These are phyloP conservation scores for Platypus cylindrus DNA, from an alignment of 2,888 invertebrate species.

Conservation along the genomic window DNA sequence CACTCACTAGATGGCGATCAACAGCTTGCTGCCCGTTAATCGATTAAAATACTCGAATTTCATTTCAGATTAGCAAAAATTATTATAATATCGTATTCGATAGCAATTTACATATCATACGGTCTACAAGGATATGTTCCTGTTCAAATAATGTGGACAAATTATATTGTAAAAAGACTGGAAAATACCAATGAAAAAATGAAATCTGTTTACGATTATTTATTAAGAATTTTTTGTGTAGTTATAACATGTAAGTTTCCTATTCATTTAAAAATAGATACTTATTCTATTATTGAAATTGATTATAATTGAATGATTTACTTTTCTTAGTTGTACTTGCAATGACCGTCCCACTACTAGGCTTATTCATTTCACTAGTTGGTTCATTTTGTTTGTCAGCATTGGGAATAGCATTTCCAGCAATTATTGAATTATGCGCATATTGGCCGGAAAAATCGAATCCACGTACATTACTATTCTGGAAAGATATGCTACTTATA, in stretches of 20 bases:
- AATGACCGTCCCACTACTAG: slow-evolving; percentile 54
- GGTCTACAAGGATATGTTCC: slow-evolving; percentile 85
- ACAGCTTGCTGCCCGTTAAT: too few relatives aligned
- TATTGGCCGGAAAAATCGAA: slow-evolving; percentile 51
- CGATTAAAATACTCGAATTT: too few relatives aligned
- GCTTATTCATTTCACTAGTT: slow-evolving; percentile 62
- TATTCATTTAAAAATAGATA: not conserved
- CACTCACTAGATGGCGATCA: too few relatives aligned
- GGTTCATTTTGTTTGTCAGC: slow-evolving; percentile 63
- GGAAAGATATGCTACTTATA: slow-evolving; percentile 40
- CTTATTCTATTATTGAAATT: not conserved
- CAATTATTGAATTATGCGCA: slow-evolving; percentile 60
- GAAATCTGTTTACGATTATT: slow-evolving; percentile 29
- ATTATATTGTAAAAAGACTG: slow-evolving; percentile 31
- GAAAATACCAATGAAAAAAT: slow-evolving; percentile 24
- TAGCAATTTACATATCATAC: slow-evolving; percentile 69
- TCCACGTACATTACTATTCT: slow-evolving; percentile 32
- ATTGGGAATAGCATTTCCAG: slow-evolving; percentile 62
- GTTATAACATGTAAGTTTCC: slow-evolving; percentile 34
- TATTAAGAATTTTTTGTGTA: slow-evolving; percentile 31
- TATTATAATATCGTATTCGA: slow-evolving; percentile 48
- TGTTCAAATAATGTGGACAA: slow-evolving; percentile 62
- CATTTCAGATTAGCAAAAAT: slow-evolving; percentile 47
- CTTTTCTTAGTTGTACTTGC: slow-evolving; percentile 55
- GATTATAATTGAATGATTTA: not conserved